phyloP scores from a whole-genome alignment of 1,140 invertebrate species.

The Pseudomyrmex flavicornis region DNA sequence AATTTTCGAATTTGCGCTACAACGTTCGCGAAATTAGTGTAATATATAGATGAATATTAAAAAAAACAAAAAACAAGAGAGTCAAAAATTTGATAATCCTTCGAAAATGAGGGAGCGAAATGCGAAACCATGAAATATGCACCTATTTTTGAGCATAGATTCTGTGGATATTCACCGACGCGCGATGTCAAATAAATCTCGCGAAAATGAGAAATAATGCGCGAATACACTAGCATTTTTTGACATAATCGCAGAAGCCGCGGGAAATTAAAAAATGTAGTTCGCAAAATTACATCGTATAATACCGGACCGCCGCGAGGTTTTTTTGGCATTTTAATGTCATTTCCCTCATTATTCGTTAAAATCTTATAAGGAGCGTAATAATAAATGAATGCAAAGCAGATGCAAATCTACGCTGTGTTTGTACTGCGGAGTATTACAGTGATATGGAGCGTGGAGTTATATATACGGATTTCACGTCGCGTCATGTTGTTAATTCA shows the following conservation, averaged over 20 bases:
- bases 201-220: conserved; percentile 64
- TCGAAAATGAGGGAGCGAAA: conserved; percentile 44
- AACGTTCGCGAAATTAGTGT: background rate
- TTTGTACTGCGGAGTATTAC: background rate
- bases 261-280: conserved; percentile 69
- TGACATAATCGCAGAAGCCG: conserved; percentile 62
- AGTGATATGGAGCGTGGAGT: background rate
- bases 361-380: too few relatives aligned
- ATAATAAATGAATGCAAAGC: background rate
- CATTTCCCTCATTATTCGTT: too few relatives aligned
- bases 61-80: background rate
- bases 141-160: conserved; percentile 52
- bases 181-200: conserved; percentile 26
- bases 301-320: conserved; percentile 30
- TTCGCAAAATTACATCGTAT: conserved; percentile 58
- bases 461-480: background rate
- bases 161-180: conserved; percentile 50
- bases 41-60: background rate
- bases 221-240: conserved; percentile 46
- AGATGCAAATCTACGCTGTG: background rate
- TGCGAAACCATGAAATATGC: conserved; percentile 56
- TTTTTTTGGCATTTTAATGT: background rate
- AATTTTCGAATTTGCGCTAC: background rate
- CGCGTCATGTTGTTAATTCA: background rate
- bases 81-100: conserved; percentile 42